Conservation (phyloP, 2,888 invertebrate species). For the Leptinotarsa peninsularis region DNA sequence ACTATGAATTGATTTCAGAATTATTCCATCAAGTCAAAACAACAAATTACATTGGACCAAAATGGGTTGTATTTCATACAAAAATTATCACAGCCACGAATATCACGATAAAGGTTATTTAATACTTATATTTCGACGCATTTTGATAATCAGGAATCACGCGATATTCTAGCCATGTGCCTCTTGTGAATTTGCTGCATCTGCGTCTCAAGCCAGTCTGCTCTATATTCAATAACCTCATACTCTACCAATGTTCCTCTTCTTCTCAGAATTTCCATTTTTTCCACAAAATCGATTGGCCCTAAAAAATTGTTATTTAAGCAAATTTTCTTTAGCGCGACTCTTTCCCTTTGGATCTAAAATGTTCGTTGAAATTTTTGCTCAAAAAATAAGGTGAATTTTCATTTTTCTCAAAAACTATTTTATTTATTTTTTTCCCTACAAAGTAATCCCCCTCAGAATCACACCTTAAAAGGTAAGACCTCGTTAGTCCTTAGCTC, state of each 20-base stretch:
- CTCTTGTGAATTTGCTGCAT: slow-evolving; percentile 16
- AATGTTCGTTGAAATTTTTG: neutral
- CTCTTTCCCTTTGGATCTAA: neutral
- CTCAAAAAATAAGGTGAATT: too few relatives aligned
- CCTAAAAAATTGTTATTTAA: slow-evolving; percentile 27
- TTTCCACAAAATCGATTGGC: slow-evolving; percentile 4
- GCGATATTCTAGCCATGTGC: neutral
- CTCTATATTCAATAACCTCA: slow-evolving; percentile 27
- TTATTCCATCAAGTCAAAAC: neutral
- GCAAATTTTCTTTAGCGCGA: neutral
- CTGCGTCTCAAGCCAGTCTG: slow-evolving; percentile 29
- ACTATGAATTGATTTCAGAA: too few relatives aligned
- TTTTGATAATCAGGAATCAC: neutral
- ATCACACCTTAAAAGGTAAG: too few relatives aligned
- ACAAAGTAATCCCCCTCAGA: too few relatives aligned
- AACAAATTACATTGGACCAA: neutral
- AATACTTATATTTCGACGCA: neutral
- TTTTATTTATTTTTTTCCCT: too few relatives aligned
- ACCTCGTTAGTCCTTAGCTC: too few relatives aligned
- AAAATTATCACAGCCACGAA: slow-evolving; percentile 1
- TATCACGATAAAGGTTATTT: neutral
- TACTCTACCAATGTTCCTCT: slow-evolving; percentile 17
- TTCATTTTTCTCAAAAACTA: too few relatives aligned
- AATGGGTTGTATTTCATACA: slow-evolving; percentile 10
- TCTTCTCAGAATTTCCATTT: slow-evolving; percentile 20